Conservation (phyloP, 2,888 invertebrate genomes). For the Spodoptera littoralis region DNA sequence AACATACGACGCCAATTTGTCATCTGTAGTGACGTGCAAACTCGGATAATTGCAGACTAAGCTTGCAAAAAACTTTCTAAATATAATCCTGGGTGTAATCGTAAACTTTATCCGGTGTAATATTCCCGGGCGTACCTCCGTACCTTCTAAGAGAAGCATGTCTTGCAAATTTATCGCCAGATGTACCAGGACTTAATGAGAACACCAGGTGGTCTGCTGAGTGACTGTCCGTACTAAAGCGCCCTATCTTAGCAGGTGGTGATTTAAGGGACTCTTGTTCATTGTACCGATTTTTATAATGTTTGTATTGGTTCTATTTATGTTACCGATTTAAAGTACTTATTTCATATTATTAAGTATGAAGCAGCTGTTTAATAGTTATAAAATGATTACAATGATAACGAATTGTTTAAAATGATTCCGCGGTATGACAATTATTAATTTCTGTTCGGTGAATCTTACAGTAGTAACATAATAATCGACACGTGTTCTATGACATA, state of each 20-base stretch:
- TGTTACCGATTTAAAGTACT: no score
- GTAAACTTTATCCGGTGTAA: slow-evolving; percentile 51
- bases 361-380: no score
- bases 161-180: slow-evolving; percentile 56
- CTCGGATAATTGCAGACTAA: slow-evolving; percentile 46
- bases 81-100: slow-evolving; percentile 48
- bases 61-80: slow-evolving; percentile 50
- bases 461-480: no score
- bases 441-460: no score
- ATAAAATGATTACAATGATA: no score
- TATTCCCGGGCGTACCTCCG: slow-evolving; percentile 34
- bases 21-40: slow-evolving; percentile 33
- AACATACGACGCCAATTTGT: slow-evolving; percentile 45
- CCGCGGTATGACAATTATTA: no score
- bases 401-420: no score
- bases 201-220: slow-evolving; percentile 60
- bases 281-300: slow-evolving; percentile 9
- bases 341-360: no score
- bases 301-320: neutral
- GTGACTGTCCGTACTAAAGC: slow-evolving; percentile 27
- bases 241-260: slow-evolving; percentile 16
- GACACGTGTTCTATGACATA: no score
- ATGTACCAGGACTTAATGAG: slow-evolving; percentile 58
- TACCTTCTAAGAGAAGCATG: slow-evolving; percentile 45
- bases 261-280: slow-evolving; percentile 20